Conservation (phyloP, 2,888 invertebrate genomes). For the Heteropelma amictum region DNA sequence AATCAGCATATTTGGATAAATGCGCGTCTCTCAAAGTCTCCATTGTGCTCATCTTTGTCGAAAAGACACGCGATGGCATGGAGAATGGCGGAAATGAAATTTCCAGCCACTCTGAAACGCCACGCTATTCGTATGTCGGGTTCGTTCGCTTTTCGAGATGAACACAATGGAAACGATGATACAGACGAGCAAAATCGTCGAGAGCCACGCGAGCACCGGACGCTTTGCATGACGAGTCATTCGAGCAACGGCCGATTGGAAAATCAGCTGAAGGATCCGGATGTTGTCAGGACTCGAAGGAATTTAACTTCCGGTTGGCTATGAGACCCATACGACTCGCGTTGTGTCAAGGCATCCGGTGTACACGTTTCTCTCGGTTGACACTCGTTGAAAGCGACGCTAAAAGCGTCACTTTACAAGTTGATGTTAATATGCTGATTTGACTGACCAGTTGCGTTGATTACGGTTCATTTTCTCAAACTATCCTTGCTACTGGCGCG, state of each 20-base stretch:
- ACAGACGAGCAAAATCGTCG: neutral
- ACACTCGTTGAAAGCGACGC: neutral
- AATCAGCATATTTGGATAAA: constrained; percentile 66
- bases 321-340: neutral
- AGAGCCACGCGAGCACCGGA: neutral
- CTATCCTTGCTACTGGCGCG: constrained; percentile 76
- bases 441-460: constrained; percentile 76
- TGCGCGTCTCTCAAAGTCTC: constrained; percentile 45
- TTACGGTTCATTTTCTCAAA: constrained; percentile 76
- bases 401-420: constrained; percentile 63
- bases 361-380: neutral
- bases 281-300: neutral
- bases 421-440: constrained; percentile 74
- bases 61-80: neutral
- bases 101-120: too few species aligned
- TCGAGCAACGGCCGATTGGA: neutral
- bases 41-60: neutral
- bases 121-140: too few species aligned
- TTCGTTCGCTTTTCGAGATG: neutral
- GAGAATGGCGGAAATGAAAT: neutral
- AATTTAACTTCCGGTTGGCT: neutral
- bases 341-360: neutral
- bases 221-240: neutral
- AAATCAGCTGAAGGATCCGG: neutral
- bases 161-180: neutral